phyloP scores from a whole-genome alignment of 2,113 vertebrate genomes.

The Sclerurus mexicanus region DNA sequence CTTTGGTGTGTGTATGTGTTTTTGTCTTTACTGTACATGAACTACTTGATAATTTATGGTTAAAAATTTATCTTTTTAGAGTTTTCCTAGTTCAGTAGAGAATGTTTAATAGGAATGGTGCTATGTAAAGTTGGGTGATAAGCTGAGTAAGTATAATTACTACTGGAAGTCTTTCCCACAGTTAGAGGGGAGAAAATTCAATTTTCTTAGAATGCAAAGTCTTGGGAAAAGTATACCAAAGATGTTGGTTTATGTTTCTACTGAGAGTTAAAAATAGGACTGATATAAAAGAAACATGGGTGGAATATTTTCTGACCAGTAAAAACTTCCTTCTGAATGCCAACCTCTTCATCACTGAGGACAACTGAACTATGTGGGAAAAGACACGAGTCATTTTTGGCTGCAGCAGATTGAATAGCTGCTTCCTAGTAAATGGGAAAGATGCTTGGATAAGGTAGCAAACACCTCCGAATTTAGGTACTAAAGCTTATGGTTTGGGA shows the following conservation, averaged over 20 bases:
- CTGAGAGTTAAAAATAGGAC: not conserved
- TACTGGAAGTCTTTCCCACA: fast-evolving
- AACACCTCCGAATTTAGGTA: not conserved
- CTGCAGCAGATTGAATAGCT: not conserved
- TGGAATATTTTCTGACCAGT: not conserved
- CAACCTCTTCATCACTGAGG: not conserved
- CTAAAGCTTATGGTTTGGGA: not conserved
- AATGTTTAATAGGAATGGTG: not conserved
- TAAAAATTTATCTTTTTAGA: not conserved
- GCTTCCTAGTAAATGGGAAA: not conserved
- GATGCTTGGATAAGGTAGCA: not conserved
- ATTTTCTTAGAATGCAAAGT: not conserved
- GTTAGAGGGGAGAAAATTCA: not conserved
- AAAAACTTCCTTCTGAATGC: not conserved
- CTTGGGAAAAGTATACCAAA: not conserved
- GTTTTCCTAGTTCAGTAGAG: not conserved
- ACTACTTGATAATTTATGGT: not conserved
- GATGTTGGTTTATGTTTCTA: not conserved
- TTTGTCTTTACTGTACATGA: fast-evolving
- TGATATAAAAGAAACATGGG: not conserved
- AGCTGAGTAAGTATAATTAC: not conserved
- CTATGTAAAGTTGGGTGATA: not conserved
- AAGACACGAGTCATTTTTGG: not conserved
- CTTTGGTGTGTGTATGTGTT: not conserved
- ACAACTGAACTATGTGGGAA: not conserved